A percentile compares a stretch with the other conserved stretches of the same genome.
phyloP scores from a whole-genome alignment of 2,113 vertebrate species.

The Lepus europaeus region DNA sequence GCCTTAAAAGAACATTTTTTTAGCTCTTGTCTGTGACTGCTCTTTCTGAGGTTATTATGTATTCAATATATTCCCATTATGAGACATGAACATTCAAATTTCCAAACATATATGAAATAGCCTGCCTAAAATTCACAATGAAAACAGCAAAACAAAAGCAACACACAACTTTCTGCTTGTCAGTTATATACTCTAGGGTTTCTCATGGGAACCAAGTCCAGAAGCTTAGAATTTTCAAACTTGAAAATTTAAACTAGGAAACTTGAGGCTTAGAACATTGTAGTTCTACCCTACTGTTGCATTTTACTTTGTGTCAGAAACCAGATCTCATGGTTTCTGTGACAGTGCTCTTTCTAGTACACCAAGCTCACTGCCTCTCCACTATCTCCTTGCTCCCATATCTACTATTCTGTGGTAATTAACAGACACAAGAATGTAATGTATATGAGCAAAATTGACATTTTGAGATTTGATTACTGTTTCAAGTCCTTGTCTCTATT shows the following conservation, averaged over 20 bases:
- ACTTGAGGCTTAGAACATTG: neutral
- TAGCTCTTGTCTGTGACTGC: neutral
- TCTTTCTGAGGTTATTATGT: neutral
- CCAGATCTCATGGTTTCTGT: neutral
- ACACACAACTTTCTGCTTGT: neutral
- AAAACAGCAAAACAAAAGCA: neutral
- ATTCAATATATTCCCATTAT: neutral
- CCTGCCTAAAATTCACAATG: neutral
- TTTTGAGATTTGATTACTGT: too few species aligned
- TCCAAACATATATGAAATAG: neutral
- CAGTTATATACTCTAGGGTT: neutral
- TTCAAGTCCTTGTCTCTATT: too few species aligned
- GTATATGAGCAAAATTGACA: too few species aligned
- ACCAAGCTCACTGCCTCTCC: neutral
- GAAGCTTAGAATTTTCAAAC: neutral
- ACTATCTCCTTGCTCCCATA: neutral
- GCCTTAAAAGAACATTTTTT: neutral
- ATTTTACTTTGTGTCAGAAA: neutral
- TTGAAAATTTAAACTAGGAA: constrained; percentile 19
- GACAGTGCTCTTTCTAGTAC: neutral
- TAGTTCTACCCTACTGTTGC: neutral
- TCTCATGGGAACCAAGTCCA: neutral
- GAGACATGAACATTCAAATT: neutral
- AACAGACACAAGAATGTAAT: too few species aligned
- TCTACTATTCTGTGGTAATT: too few species aligned